Evolutionary conservation across 2,797 vertebrate genomes (phyloP), one percentile per base, ranked within the genome.

Genomic region (Gadopsis marmoratus): DNA sequence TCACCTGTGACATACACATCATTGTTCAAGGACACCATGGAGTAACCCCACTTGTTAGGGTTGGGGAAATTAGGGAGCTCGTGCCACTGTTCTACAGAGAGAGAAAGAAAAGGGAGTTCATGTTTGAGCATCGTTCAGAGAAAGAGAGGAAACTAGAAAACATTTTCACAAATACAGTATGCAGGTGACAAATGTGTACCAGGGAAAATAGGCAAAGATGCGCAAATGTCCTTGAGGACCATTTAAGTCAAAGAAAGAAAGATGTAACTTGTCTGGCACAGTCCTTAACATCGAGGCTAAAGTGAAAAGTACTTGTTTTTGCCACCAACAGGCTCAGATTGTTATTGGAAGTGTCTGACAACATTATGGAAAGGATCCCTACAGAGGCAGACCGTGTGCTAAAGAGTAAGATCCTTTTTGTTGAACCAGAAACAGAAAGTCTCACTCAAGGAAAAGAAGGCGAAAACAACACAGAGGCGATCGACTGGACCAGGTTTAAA

Each of bases 41-140:
- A 97, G 92, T 96, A 99, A 61, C 98, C 98, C 97, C 97, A 99
- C 84, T 99, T 99, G 94, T 99, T 97, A 84, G 97, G 96, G 88
- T 99, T 98, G 0, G 98, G 98, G 81, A 99, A 99, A 88, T 97
- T 97, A 0, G 98, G 97, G 37, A 99, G 96, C 39, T 95, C 92
- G 78, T 96, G 95, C 98, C 98, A 99, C 74, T 59, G 90, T 82
- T 95, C 98, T 99, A 83, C 68, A 78, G 61, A 79, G 59, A 66
- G 23, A 69, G 26, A 66, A 78, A 33, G 19, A 55, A 73, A 62
- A 35, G 2, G 0, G 26, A 48, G 7, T 60, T 47, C 2, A 65
- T 69, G 16, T 68, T 65, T 47, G 35, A 61, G 9, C 5, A 58
- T 54, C 35, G 64, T 35, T 74, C 17, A 75, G 12, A n/a, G 31